Evolutionary conservation across 2,888 invertebrate genomes (phyloP).

Genomic region (Sesamia inferens): DNA sequence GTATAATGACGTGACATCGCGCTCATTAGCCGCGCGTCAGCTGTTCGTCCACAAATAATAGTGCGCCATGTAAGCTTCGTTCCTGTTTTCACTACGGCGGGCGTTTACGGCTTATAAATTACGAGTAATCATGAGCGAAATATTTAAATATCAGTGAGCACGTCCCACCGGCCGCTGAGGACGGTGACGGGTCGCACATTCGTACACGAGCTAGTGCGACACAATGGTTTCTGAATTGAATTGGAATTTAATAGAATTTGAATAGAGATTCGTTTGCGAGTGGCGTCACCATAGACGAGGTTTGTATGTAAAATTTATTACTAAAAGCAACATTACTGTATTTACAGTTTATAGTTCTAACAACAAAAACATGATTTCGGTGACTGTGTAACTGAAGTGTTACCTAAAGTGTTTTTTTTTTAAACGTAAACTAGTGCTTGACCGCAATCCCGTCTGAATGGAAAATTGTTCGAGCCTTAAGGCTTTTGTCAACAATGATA

Average conservation of each 20-base stretch:
- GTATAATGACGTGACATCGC: slow-evolving; percentile 10
- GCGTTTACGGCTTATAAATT: slow-evolving; percentile 30
- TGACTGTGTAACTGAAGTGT: no score
- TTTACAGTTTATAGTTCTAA: no score
- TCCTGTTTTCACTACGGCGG: slow-evolving; percentile 22
- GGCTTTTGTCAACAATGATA: no score
- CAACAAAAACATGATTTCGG: no score
- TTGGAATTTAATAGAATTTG: slow-evolving; percentile 34
- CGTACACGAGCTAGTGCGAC: background rate
- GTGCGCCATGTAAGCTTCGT: slow-evolving; percentile 19
- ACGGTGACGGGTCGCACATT: background rate
- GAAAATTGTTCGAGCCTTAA: no score
- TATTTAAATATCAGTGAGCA: slow-evolving; percentile 13
- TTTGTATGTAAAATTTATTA: no score
- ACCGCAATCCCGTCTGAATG: no score
- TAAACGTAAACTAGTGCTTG: no score
- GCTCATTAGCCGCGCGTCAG: slow-evolving; percentile 36
- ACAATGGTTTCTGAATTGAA: slow-evolving; percentile 49
- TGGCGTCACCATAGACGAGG: slow-evolving; percentile 13
- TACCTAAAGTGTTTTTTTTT: no score
- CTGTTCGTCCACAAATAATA: slow-evolving; percentile 26
- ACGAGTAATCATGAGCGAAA: slow-evolving; percentile 21
- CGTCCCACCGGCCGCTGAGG: slow-evolving; percentile 2
- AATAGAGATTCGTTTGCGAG: slow-evolving; percentile 25
- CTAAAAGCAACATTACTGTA: no score